Evolutionary conservation across 2,888 invertebrate species (phyloP), one percentile per base, ranked within the genome.

Genomic region (Coecobrya sp.): DNA sequence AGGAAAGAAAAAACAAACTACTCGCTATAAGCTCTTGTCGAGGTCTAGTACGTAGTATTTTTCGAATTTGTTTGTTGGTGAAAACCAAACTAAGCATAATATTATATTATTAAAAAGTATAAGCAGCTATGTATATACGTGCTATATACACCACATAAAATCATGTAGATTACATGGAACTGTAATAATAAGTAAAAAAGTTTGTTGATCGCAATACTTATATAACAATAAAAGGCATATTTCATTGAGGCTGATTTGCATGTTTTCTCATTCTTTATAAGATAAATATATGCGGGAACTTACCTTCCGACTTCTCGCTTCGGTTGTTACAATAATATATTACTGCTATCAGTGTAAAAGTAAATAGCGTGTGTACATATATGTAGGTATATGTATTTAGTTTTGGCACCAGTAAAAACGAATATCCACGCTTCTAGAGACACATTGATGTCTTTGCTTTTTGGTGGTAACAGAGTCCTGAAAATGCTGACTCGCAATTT

Each of bases 141-240:
- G 19, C 7, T 70, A 70, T 11, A 25, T 19, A 42, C 7, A 19
- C 42, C 3, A 73, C 45, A 73, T 36, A 36, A 36, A 13, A 36
- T 3, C 73, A 49, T 45, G 76, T 25, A 45, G 19, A 70, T 70
- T 42, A 42, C 42, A 42, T 42, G 19, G 70, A n/a, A 25, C 76
- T n/a, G 22, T 73, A 22, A 55, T 52, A 86, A 68, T 68, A 16
- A 86, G 27, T 68, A 52, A 16, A 86, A 65, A 86, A 22, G 13
- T 36, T 42, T 52, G 27, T 25, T 45, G 13, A 70, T 65, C 68
- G 52, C 55, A 73, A 55, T 42, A 70, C 19, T 36, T 42, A 36
- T 42, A 36, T 70, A 70, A 65, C 25, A 42, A 42, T 36, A 25
- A 13, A 10, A 65, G 42, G 36, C 19, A 65, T 42, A 42, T 70